These are phyloP conservation scores for Antechinus stuartii DNA, from an alignment of 2,113 vertebrate genomes.

Conservation along the genomic window DNA sequence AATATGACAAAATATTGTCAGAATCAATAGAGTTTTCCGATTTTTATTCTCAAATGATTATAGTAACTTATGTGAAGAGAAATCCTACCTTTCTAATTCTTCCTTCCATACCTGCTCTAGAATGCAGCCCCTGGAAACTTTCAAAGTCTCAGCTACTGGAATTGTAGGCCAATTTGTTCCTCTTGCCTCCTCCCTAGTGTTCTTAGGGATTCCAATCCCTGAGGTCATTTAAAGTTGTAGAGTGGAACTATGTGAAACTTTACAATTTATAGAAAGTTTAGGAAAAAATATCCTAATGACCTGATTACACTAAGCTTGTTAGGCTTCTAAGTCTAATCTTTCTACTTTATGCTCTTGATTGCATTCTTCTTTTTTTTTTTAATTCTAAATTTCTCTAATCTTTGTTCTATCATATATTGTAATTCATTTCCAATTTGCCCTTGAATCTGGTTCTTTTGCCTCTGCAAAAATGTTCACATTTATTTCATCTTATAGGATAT, in stretches of 20 bases:
- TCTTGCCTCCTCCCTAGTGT: neutral
- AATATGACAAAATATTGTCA: neutral
- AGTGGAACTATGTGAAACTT: neutral
- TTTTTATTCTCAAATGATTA: neutral
- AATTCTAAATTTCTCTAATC: neutral
- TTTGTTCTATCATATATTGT: neutral
- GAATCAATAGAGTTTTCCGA: neutral
- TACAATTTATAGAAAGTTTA: constrained; percentile 64
- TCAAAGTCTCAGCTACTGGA: constrained; percentile 48
- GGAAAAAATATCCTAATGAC: constrained; percentile 61
- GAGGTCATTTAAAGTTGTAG: constrained; percentile 63
- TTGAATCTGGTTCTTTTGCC: neutral
- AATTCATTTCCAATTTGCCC: neutral
- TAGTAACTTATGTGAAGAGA: neutral
- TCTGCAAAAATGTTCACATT: neutral
- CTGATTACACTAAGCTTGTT: constrained; percentile 63
- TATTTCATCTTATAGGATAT: neutral
- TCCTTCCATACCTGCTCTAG: neutral
- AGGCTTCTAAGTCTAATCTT: constrained; percentile 3
- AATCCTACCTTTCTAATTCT: neutral
- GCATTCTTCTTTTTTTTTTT: neutral
- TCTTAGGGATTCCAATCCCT: constrained; percentile 47
- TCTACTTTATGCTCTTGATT: neutral
- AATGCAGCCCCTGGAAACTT: constrained; percentile 5
- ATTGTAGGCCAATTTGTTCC: constrained; percentile 29